Percentiles rank a stretch among this genome's conserved stretches.
phyloP scores from a whole-genome alignment of 2,113 vertebrate species.

The Oryzias javanicus region DNA sequence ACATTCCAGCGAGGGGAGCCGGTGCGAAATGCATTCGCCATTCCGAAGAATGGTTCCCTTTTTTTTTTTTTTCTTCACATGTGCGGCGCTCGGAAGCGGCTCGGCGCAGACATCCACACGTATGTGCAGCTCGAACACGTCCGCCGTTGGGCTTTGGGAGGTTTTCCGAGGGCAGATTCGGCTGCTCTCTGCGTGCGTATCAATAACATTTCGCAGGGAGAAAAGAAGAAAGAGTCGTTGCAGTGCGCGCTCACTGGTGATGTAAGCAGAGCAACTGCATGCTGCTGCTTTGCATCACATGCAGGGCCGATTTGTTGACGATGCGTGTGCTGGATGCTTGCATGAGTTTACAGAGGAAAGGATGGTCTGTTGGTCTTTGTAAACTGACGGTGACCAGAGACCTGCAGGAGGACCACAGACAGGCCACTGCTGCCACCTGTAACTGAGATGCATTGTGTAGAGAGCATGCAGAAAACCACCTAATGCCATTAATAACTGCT shows the following conservation, averaged over 20 bases:
- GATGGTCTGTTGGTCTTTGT: conserved; percentile 40
- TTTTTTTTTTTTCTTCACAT: conserved; percentile 21
- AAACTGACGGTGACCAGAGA: conserved; percentile 49
- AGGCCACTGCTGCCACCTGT: conserved; percentile 70
- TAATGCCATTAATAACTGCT: neutral
- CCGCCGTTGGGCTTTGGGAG: conserved; percentile 36
- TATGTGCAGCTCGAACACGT: conserved; percentile 53
- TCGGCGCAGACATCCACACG: conserved; percentile 49
- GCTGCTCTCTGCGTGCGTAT: conserved; percentile 70
- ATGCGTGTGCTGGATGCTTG: conserved; percentile 38
- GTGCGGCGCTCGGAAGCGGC: conserved; percentile 36
- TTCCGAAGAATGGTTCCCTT: conserved; percentile 35
- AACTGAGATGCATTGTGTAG: conserved; percentile 59
- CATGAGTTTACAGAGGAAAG: conserved; percentile 6
- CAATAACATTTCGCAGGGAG: conserved; percentile 68
- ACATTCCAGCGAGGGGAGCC: conserved; percentile 66
- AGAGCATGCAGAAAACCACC: conserved; percentile 42
- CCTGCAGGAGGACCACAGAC: conserved; percentile 57
- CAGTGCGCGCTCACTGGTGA: conserved; percentile 61
- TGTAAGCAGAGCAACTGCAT: conserved; percentile 71
- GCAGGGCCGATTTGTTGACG: conserved; percentile 58
- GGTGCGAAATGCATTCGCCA: conserved; percentile 69
- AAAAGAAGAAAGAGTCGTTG: conserved; percentile 70
- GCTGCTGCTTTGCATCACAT: conserved; percentile 70
- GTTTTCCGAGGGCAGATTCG: conserved; percentile 39